These are phyloP conservation scores for Garrulus glandarius DNA, from an alignment of 2,797 vertebrate species.

Conservation along the genomic window DNA sequence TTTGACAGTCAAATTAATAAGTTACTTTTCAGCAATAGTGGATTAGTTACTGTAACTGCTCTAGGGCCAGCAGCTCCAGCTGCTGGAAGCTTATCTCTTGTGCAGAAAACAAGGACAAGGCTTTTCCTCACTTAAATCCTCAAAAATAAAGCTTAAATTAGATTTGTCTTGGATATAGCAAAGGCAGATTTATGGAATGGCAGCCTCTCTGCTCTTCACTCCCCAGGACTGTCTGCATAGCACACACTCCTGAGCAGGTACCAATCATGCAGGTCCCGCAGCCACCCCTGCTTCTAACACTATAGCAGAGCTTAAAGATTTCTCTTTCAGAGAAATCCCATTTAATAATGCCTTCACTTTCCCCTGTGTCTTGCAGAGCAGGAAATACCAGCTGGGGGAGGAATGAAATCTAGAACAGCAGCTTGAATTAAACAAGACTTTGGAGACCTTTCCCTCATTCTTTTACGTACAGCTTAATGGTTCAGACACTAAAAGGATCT, in stretches of 20 bases:
- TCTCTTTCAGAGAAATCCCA: neutral
- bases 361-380: neutral
- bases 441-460: neutral
- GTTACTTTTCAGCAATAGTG: neutral
- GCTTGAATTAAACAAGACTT: neutral
- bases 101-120: neutral
- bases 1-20: neutral
- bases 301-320: neutral
- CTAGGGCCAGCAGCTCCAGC: neutral
- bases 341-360: neutral
- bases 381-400: neutral
- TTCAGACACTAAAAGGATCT: neutral
- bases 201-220: neutral
- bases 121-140: neutral
- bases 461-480: neutral
- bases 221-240: neutral
- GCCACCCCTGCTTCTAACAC: neutral
- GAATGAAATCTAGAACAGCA: slow-evolving; percentile 11
- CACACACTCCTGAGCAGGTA: neutral
- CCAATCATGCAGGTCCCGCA: neutral
- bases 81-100: neutral
- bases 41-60: neutral
- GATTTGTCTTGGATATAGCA: neutral
- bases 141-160: neutral
- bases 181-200: neutral